Percentiles rank a stretch among this genome's conserved stretches.
These are phyloP conservation scores for Listronotus oregonensis DNA, from an alignment of 1,140 invertebrate species.

Conservation along the genomic window DNA sequence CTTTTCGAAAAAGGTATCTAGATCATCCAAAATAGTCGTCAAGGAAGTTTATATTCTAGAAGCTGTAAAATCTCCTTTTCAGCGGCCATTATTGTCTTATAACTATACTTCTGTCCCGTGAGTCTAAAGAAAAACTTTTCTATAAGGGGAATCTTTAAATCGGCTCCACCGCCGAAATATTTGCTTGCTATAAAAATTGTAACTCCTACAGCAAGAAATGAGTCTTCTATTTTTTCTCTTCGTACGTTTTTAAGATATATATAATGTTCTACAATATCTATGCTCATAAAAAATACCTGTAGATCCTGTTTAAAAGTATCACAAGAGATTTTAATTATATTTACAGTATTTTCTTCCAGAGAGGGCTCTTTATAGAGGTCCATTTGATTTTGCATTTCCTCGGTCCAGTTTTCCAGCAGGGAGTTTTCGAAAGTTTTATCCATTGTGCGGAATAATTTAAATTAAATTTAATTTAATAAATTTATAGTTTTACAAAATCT, in stretches of 20 bases:
- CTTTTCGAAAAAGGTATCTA: slow-evolving; percentile 45
- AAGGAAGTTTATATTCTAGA: slow-evolving; percentile 40
- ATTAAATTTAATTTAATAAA: too few relatives aligned
- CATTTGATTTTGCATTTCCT: slow-evolving; percentile 30
- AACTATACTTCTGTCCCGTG: slow-evolving; percentile 30
- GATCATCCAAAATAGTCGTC: slow-evolving; percentile 43
- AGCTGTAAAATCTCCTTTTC: slow-evolving; percentile 46
- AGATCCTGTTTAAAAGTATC: slow-evolving; percentile 45
- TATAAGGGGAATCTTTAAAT: slow-evolving; percentile 39
- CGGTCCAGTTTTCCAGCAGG: slow-evolving; percentile 40
- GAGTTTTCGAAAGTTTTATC: slow-evolving; percentile 35
- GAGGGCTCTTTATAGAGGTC: slow-evolving; percentile 41
- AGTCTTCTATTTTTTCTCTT: slow-evolving; percentile 39
- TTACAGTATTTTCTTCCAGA: slow-evolving; percentile 35
- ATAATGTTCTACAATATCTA: slow-evolving; percentile 45
- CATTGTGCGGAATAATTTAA: too few relatives aligned
- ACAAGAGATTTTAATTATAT: slow-evolving; percentile 44
- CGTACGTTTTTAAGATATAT: slow-evolving; percentile 36
- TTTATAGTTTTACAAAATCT: too few relatives aligned
- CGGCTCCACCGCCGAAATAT: slow-evolving; percentile 39
- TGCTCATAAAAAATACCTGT: slow-evolving; percentile 44
- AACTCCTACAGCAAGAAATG: slow-evolving; percentile 30
- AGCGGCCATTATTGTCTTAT: slow-evolving; percentile 20
- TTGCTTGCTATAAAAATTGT: slow-evolving; percentile 46
- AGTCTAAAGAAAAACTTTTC: slow-evolving; percentile 37